Evolutionary conservation across 2,113 vertebrate genomes (phyloP).

Genomic region (Eonycteris spelaea): DNA sequence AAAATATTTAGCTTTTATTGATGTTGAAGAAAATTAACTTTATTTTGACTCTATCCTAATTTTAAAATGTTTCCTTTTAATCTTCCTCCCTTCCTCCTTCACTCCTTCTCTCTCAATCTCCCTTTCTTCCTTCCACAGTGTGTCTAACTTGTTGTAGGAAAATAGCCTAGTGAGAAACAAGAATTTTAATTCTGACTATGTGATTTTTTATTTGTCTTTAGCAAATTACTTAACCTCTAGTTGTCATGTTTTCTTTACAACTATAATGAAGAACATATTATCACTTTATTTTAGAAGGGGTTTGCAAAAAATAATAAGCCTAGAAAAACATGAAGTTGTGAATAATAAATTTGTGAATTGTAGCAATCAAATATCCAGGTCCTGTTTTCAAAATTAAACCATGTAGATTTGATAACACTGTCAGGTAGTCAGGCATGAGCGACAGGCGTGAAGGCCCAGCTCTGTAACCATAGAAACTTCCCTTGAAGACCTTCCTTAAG

Average conservation of each 20-base stretch:
- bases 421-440: too few species aligned
- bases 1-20: background rate
- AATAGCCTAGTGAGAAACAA: background rate
- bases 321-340: background rate
- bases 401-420: background rate
- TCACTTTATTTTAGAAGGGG: constrained; percentile 17
- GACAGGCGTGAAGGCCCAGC: too few species aligned
- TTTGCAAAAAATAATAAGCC: background rate
- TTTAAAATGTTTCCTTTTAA: background rate
- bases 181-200: background rate
- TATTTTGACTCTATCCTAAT: background rate
- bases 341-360: background rate
- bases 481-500: too few species aligned
- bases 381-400: background rate
- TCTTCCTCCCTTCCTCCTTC: background rate
- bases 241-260: background rate
- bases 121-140: too few species aligned
- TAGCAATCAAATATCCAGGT: background rate
- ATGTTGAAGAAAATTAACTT: background rate
- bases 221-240: background rate
- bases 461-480: too few species aligned
- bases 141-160: background rate
- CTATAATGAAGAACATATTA: background rate
- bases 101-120: background rate
- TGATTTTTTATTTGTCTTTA: background rate